Conservation (phyloP, 2,888 invertebrate species). For the Ophion ventricosus region DNA sequence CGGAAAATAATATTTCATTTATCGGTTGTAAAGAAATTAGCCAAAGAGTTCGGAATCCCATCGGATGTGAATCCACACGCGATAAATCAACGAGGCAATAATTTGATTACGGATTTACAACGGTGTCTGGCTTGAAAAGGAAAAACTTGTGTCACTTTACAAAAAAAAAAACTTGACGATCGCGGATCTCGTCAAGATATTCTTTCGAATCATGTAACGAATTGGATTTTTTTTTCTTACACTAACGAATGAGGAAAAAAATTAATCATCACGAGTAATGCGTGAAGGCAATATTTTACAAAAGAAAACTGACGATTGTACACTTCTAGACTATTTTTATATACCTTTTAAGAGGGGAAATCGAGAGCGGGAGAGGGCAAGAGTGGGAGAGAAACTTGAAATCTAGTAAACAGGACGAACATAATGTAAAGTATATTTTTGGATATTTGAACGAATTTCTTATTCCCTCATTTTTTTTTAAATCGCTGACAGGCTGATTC, state of each 20-base stretch:
- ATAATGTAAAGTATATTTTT: slow-evolving; percentile 71
- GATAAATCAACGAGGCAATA: slow-evolving; percentile 35
- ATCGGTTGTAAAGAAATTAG: slow-evolving; percentile 45
- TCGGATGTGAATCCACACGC: slow-evolving; percentile 3
- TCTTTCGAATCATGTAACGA: slow-evolving; percentile 32
- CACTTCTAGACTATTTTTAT: slow-evolving; percentile 79
- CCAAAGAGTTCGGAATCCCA: slow-evolving; percentile 50
- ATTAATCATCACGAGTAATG: slow-evolving; percentile 35
- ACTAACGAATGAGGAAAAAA: slow-evolving; percentile 10
- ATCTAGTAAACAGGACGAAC: slow-evolving; percentile 53
- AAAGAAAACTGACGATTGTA: slow-evolving; percentile 74
- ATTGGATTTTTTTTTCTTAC: slow-evolving; percentile 20
- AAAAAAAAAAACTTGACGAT: slow-evolving; percentile 4
- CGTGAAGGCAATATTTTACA: slow-evolving; percentile 51
- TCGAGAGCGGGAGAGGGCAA: slow-evolving; percentile 35
- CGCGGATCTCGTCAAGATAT: slow-evolving; percentile 14
- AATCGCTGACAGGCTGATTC: slow-evolving; percentile 65
- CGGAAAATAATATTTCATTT: slow-evolving; percentile 38
- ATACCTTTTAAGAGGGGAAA: slow-evolving; percentile 75
- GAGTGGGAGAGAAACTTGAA: slow-evolving; percentile 29
- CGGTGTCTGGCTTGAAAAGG: slow-evolving; percentile 2
- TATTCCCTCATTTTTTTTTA: slow-evolving; percentile 71
- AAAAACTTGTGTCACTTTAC: not conserved
- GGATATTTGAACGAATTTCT: slow-evolving; percentile 66
- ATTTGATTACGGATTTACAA: slow-evolving; percentile 35